A percentile compares a stretch with the other conserved stretches of the same genome.
These are phyloP conservation scores for Leptestheria dahalacensis DNA, from an alignment of 1,140 invertebrate genomes.

Conservation along the genomic window DNA sequence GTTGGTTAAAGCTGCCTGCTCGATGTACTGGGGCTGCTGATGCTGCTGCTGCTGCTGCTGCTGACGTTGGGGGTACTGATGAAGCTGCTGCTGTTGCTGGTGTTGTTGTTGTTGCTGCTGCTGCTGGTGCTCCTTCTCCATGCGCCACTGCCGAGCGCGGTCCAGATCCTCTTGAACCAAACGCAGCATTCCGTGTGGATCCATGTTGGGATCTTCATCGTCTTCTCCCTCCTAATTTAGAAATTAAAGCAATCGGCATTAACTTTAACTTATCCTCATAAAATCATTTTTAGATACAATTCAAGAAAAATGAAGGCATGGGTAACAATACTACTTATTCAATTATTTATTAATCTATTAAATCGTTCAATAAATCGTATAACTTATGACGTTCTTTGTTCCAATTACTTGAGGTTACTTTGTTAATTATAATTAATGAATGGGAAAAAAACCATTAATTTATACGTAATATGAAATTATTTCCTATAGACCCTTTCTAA, in stretches of 20 bases:
- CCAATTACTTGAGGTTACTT: too few relatives aligned
- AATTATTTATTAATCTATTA: too few relatives aligned
- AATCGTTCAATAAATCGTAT: too few relatives aligned
- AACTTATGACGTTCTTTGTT: too few relatives aligned
- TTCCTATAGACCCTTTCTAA: too few relatives aligned
- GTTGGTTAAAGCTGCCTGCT: slow-evolving; percentile 20
- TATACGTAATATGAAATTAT: too few relatives aligned
- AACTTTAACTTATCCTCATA: too few relatives aligned
- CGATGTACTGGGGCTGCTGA: slow-evolving; percentile 25
- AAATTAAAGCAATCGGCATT: too few relatives aligned
- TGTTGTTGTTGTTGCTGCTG: slow-evolving; percentile 22
- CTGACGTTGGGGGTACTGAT: slow-evolving; percentile 25
- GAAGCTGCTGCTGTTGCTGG: slow-evolving; percentile 25
- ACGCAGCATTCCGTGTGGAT: slow-evolving; percentile 23
- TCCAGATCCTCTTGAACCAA: slow-evolving; percentile 29
- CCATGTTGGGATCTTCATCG: slow-evolving; percentile 21
- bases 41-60: slow-evolving; percentile 27
- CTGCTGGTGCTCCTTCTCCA: slow-evolving; percentile 27
- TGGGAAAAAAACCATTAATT: too few relatives aligned
- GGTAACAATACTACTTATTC: too few relatives aligned
- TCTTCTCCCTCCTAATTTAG: slow-evolving; percentile 39
- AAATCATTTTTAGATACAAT: too few relatives aligned
- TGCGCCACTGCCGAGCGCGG: slow-evolving; percentile 22
- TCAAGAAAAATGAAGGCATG: too few relatives aligned
- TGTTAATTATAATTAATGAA: neutral